Base-by-base conservation (phyloP, 2,113 vertebrate genomes). In the Triplophysa siluroides region DNA sequence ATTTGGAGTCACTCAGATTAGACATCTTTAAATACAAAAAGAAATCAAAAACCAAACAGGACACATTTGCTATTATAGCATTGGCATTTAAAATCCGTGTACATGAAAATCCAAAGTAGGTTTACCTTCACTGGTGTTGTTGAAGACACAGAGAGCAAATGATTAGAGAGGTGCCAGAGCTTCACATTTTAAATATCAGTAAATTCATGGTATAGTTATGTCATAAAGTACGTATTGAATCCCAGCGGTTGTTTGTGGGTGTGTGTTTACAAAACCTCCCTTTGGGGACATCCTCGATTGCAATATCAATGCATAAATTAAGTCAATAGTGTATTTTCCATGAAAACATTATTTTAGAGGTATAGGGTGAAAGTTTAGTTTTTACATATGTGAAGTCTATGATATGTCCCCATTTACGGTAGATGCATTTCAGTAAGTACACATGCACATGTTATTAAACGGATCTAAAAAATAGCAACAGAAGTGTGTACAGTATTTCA, bases 1-100 rank as follows among this genome's bases (percentile, higher is more conserved):
- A 65, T n/a, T 10, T 26, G 14, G 74, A 33, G 26, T 10, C 26
- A 16, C 19, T 76, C 26, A 76, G 64, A 65, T 47, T 24, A 13
- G 74, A 65, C 74, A 76, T 76, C 11, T 29, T 76, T 9, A 52
- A 11, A 63, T 12, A 2, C 64, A 21, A n/a, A 33, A n/a, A 16
- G 21, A 33, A 58, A 8, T 38, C n/a, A 19, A 2, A 63, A 64
- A 24, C 18, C 43, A 19, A 4, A 64, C 14, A 4, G 29, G 43
- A 11, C 41, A 29, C 4, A 76, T 19, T 47, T 13, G 5, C 8
- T 38, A 8, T 19, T 52, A 19, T 61, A 41, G 8, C n/a, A 74
- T 47, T 11, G 2, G 8, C 8, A 26, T 47, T 24, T 12, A 16
- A 52, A 52, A 21, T 38, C 33, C 5, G 7, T 38, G 33, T 38